Conservation (phyloP, 2,113 vertebrate genomes). For the Rhinolophus sinicus region DNA sequence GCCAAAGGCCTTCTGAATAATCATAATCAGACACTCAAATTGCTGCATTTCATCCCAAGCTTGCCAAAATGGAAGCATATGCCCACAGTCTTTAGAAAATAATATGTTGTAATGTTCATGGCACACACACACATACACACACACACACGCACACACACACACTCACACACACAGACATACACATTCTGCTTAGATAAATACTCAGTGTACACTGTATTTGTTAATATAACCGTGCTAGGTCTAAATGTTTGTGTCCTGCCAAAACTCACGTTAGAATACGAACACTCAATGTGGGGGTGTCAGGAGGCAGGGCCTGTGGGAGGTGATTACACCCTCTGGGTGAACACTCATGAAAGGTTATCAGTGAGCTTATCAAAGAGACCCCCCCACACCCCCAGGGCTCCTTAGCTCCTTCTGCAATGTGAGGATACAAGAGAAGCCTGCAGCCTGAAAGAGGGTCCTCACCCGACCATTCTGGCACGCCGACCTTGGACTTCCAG, state of each 20-base stretch:
- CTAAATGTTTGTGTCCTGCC: neutral
- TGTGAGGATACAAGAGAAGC: neutral
- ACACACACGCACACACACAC: neutral
- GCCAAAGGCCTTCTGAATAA: slow-evolving; percentile 28
- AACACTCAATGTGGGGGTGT: neutral
- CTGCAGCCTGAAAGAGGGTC: neutral
- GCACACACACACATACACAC: neutral
- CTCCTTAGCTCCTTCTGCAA: neutral
- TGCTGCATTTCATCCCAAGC: neutral
- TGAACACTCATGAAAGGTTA: neutral
- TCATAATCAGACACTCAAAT: neutral
- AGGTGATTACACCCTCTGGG: neutral
- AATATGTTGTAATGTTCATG: neutral
- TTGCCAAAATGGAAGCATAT: slow-evolving; percentile 7
- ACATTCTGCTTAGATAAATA: neutral
- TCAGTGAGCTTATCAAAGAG: neutral
- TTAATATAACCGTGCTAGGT: neutral
- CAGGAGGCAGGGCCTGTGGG: neutral
- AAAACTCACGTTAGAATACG: neutral
- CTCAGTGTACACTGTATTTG: neutral
- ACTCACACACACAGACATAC: neutral
- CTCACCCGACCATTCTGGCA: neutral
- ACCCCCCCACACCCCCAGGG: too few relatives aligned
- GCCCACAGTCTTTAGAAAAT: neutral
- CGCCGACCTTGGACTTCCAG: neutral